phyloP scores from a whole-genome alignment of 2,797 vertebrate species.

The Acanthiza pusilla region DNA sequence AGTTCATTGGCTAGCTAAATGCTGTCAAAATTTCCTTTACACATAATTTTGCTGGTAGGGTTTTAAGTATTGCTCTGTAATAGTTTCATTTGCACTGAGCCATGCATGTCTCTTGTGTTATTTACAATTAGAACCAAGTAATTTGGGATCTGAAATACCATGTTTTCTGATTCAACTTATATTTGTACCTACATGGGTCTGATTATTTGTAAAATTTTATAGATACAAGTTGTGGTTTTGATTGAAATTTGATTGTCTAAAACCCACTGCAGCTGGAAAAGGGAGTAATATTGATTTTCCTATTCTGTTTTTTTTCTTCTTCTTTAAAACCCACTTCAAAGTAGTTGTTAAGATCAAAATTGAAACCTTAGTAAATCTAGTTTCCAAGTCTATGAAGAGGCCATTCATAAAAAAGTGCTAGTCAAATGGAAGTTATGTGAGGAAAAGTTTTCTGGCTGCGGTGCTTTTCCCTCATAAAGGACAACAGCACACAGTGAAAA shows the following conservation, averaged over 20 bases:
- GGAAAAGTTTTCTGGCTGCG: not conserved
- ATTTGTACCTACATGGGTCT: not conserved
- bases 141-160: not conserved
- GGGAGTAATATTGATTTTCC: not conserved
- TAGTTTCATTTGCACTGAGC: not conserved
- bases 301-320: not conserved
- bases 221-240: not conserved
- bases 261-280: not conserved
- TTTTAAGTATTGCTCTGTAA: not conserved
- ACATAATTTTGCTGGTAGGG: not conserved
- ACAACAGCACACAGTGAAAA: not conserved
- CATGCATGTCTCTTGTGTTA: not conserved
- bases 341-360: not conserved
- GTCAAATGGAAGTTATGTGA: not conserved
- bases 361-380: not conserved
- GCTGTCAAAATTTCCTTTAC: constrained; percentile 38
- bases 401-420: not conserved
- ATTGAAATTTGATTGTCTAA: not conserved
- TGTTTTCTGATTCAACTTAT: not conserved
- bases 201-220: not conserved
- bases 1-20: not conserved
- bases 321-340: not conserved
- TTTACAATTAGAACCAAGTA: not conserved
- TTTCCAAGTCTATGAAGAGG: not conserved
- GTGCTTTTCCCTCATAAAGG: not conserved